Percentiles rank a stretch among this genome's conserved stretches.
phyloP scores from a whole-genome alignment of 1,140 invertebrate genomes.

The Cataglyphis hispanica region DNA sequence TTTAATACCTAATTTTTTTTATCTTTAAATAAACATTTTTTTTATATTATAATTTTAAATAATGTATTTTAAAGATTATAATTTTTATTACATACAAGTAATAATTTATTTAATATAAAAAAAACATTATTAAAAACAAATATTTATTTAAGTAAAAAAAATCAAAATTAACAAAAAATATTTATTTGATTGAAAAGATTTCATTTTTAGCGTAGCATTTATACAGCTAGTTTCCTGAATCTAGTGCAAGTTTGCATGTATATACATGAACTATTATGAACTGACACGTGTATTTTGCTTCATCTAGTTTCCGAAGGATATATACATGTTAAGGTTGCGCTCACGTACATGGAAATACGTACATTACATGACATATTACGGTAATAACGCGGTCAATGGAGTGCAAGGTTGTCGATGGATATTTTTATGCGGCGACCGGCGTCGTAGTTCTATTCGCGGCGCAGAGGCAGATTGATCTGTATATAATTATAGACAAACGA shows the following conservation, averaged over 20 bases:
- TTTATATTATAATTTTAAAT: no score
- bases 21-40: no score
- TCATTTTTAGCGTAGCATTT: not conserved
- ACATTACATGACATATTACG: slow-evolving; percentile 26
- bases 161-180: no score
- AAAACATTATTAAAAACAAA: no score
- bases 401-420: slow-evolving; percentile 70
- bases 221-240: not conserved
- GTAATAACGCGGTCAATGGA: slow-evolving; percentile 71
- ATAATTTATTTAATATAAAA: no score
- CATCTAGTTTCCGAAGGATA: slow-evolving; percentile 43
- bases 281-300: slow-evolving; percentile 13
- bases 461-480: slow-evolving; percentile 15
- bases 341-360: slow-evolving; percentile 33
- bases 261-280: not conserved
- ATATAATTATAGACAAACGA: slow-evolving; percentile 61
- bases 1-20: no score
- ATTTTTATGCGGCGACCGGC: slow-evolving; percentile 69
- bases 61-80: no score
- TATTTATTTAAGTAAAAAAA: no score
- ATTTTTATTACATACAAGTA: no score
- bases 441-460: slow-evolving; percentile 73
- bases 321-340: not conserved
- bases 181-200: no score
- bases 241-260: not conserved